phyloP scores from a whole-genome alignment of 35 echinoderm and acorn worm species.

The Ptychodera flava region DNA sequence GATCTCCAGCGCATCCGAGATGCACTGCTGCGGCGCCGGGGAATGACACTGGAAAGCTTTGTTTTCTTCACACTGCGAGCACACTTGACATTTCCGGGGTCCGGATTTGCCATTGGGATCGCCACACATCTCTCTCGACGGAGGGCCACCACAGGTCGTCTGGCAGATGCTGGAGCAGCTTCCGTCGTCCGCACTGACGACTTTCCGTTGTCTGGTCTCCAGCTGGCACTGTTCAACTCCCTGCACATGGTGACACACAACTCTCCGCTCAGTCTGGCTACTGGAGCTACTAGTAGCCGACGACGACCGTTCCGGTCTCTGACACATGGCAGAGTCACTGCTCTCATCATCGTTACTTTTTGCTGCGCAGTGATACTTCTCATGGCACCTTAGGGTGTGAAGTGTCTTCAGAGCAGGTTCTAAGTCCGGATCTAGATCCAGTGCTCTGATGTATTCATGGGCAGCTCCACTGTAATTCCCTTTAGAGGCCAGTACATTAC shows the following conservation, averaged over 20 bases:
- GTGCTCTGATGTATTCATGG: slow-evolving; percentile 45
- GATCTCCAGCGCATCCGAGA: background rate
- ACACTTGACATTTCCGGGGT: background rate
- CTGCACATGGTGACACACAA: slow-evolving; percentile 41
- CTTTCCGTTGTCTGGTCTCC: slow-evolving; percentile 31
- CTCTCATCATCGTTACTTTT: background rate
- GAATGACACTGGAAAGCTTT: background rate
- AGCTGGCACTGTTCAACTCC: slow-evolving; percentile 47
- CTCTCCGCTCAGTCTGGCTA: slow-evolving; percentile 24
- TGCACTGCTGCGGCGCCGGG: background rate
- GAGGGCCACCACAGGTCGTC: background rate
- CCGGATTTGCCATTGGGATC: background rate
- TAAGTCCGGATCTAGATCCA: slow-evolving; percentile 45
- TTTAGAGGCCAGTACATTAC: slow-evolving; percentile 38
- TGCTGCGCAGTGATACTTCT: slow-evolving; percentile 1
- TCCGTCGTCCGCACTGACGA: background rate
- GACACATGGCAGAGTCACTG: background rate
- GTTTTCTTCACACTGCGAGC: background rate
- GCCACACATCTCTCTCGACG: background rate
- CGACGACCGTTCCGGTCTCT: background rate
- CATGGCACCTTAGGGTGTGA: slow-evolving; percentile 41
- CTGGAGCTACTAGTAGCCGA: background rate
- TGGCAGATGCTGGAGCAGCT: background rate
- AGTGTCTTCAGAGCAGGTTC: slow-evolving; percentile 23
- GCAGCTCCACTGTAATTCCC: slow-evolving; percentile 34